A percentile compares a stretch with the other conserved stretches of the same genome.
phyloP scores from a whole-genome alignment of 2,797 vertebrate genomes.

The Spinus olivaceus region DNA sequence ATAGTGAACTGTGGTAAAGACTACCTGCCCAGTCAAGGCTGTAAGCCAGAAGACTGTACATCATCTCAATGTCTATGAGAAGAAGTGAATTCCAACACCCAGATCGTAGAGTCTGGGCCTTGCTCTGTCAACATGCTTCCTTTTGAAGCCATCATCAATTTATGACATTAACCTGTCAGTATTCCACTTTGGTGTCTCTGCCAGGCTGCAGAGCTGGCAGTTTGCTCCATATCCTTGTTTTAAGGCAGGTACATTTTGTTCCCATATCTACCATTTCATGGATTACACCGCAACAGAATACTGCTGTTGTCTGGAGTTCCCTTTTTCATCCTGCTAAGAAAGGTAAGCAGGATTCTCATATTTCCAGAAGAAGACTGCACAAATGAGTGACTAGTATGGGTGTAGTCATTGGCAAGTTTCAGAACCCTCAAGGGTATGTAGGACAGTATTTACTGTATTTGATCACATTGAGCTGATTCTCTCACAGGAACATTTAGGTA shows the following conservation, averaged over 20 bases:
- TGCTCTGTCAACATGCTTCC: neutral
- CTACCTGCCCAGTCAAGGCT: neutral
- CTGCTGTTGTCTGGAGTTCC: neutral
- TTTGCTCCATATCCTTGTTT: neutral
- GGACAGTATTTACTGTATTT: neutral
- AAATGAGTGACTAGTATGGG: neutral
- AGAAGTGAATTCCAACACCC: neutral
- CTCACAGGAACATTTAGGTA: neutral
- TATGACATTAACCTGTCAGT: neutral
- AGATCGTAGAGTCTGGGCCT: neutral
- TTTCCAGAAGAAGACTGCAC: neutral
- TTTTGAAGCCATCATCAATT: neutral
- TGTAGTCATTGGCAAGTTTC: neutral
- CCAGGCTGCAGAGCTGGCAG: neutral
- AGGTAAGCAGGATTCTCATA: neutral
- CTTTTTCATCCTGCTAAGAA: neutral
- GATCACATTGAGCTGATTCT: neutral
- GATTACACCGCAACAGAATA: neutral
- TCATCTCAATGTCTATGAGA: neutral
- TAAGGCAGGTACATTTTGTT: fast-evolving
- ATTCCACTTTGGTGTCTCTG: neutral
- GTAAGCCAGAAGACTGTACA: neutral
- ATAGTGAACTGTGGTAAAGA: neutral
- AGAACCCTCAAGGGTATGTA: neutral
- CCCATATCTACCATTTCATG: neutral